These are phyloP conservation scores for Teinopalpus imperialis DNA, from an alignment of 2,888 invertebrate genomes.

Conservation along the genomic window DNA sequence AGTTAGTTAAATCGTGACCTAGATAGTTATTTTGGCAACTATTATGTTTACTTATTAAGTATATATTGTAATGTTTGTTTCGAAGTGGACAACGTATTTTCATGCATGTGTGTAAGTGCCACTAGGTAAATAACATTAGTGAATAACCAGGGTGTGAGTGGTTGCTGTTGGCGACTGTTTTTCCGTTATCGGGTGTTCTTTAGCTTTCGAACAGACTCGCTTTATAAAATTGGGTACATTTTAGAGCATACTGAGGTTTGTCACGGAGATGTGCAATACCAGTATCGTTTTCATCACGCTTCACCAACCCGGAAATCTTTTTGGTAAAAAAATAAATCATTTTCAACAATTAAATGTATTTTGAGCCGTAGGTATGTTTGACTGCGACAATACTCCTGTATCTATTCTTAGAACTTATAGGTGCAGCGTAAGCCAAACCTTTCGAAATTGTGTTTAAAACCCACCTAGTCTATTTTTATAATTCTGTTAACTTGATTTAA, in stretches of 20 bases:
- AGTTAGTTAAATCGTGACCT: slow-evolving; percentile 64
- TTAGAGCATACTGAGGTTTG: not conserved
- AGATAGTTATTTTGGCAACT: slow-evolving; percentile 68
- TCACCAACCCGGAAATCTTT: slow-evolving; percentile 9
- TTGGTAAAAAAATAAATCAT: not conserved
- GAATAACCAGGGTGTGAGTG: slow-evolving; percentile 30
- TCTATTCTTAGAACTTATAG: slow-evolving; percentile 5
- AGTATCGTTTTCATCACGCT: slow-evolving; percentile 20
- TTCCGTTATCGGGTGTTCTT: slow-evolving; percentile 4
- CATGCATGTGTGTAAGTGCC: slow-evolving; percentile 56
- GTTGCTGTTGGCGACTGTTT: slow-evolving; percentile 30
- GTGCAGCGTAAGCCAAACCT: slow-evolving; percentile 25
- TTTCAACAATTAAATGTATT: slow-evolving; percentile 5
- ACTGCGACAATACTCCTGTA: slow-evolving; percentile 23
- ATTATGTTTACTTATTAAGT: slow-evolving; percentile 46
- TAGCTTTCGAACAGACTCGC: not conserved
- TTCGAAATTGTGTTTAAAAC: slow-evolving; percentile 49
- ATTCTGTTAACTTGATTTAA: slow-evolving; percentile 62
- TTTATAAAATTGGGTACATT: slow-evolving; percentile 5
- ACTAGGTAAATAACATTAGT: slow-evolving; percentile 53
- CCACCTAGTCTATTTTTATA: slow-evolving; percentile 78
- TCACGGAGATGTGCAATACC: slow-evolving; percentile 23
- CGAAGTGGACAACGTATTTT: slow-evolving; percentile 47
- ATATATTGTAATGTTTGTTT: slow-evolving; percentile 42
- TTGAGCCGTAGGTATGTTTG: slow-evolving; percentile 8